Evolutionary conservation across 2,888 invertebrate genomes (phyloP).

Genomic region (Sabellastarte sp.): DNA sequence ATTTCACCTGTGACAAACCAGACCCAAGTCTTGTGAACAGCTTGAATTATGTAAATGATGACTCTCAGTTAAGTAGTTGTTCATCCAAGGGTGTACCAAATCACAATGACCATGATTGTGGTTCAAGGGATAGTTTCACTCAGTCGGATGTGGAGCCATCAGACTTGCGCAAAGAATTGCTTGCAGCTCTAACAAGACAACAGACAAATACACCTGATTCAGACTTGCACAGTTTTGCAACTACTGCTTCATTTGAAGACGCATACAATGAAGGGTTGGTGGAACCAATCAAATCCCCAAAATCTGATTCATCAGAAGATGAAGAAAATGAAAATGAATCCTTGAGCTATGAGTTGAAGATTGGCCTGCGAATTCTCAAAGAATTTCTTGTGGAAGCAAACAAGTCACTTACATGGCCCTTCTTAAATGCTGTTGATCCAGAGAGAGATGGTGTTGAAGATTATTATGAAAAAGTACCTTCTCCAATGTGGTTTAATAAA

Average conservation of each 20-base stretch:
- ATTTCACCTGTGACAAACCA: no score
- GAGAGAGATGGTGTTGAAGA: constrained; percentile 54
- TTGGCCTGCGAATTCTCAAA: constrained; percentile 57
- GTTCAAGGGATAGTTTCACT: not conserved
- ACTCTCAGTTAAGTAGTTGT: no score
- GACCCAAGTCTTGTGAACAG: no score
- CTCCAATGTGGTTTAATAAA: constrained; percentile 62
- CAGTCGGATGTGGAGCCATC: not conserved
- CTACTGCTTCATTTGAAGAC: not conserved
- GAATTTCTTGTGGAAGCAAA: constrained; percentile 58
- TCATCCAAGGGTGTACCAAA: no score
- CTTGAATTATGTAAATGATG: no score
- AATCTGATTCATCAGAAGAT: constrained; percentile 2
- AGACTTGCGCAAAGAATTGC: not conserved
- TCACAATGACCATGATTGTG: not conserved
- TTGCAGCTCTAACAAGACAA: not conserved
- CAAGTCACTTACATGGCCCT: constrained; percentile 58
- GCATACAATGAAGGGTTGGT: not conserved
- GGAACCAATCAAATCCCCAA: not conserved
- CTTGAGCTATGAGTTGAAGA: constrained; percentile 43
- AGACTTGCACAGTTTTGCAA: not conserved
- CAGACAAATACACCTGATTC: not conserved
- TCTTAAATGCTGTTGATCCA: constrained; percentile 59
- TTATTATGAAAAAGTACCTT: constrained; percentile 59
- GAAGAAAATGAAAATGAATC: constrained; percentile 14